phyloP scores from a whole-genome alignment of 2,797 vertebrate genomes.

The Hydrocynus forskahlii region DNA sequence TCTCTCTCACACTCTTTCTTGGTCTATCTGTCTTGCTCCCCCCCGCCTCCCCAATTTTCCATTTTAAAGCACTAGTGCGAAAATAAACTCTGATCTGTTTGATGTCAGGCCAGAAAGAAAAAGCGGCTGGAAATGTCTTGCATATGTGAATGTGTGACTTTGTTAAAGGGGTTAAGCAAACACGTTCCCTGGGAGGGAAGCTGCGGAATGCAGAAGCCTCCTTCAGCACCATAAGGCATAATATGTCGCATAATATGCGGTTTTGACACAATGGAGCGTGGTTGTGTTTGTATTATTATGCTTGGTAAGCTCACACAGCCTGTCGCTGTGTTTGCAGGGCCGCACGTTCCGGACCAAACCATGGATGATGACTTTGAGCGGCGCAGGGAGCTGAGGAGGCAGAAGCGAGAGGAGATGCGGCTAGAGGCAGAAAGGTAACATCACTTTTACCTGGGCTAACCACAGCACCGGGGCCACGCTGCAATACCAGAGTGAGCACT shows the following conservation, averaged over 20 bases:
- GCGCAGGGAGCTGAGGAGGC: constrained; percentile 95
- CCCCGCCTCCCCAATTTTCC: constrained; percentile 40
- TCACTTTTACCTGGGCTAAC: not conserved
- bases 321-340: constrained; percentile 65
- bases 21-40: constrained; percentile 17
- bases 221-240: not conserved
- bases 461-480: not conserved
- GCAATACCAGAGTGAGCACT: not conserved
- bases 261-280: not conserved
- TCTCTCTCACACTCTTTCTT: constrained; percentile 14
- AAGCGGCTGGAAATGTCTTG: constrained; percentile 44
- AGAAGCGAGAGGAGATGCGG: constrained; percentile 98
- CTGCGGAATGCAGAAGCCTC: constrained; percentile 37
- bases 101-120: constrained; percentile 49
- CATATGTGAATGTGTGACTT: constrained; percentile 48
- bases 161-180: constrained; percentile 49
- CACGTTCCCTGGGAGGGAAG: constrained; percentile 25
- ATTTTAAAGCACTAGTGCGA: constrained; percentile 52
- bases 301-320: constrained; percentile 51
- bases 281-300: not conserved
- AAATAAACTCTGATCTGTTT: constrained; percentile 53
- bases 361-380: constrained; percentile 99
- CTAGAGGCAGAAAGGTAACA: constrained; percentile 93
- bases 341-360: constrained; percentile 69
- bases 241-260: constrained; percentile 19